Base-by-base conservation (phyloP, 64 coral and sea anemone genomes). In the Trachythela sp. region DNA sequence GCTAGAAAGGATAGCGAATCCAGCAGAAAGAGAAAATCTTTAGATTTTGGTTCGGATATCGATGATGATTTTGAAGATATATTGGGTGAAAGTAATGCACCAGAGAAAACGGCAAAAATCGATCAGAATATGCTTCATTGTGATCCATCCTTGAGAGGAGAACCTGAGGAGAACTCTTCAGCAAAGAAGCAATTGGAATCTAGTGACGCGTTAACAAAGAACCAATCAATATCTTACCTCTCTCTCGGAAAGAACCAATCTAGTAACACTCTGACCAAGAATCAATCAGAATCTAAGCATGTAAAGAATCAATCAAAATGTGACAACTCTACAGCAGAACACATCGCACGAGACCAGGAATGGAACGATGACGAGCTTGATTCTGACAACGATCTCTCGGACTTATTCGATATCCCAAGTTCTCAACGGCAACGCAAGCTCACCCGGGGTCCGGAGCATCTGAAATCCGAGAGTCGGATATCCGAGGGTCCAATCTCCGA, bases 11-110 rank as follows among this genome's bases (percentile, higher is more conserved):
- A 27, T 49, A 9, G 70, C 48, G 83, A 84, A 71, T 68, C 33
- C 38, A 38, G 18, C 75, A 30, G 37, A 37, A 80, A 80, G 37
- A 20, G 75, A 80, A 80, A 80, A 29, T 80, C 13, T 36, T 17
- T 37, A 29, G 75, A 80, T 15, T 80, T 80, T 35, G 75, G 37
- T 37, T 35, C 75, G 34, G 75, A 80, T 26, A 64, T 64, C 26
- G 56, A 64, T 80, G 75, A 80, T 34, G 75, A 80, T 9, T 80
- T 80, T 36, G 75, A 80, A 35, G 68, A 72, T 35, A 26, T 14
- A 26, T 11, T 35, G 33, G 0, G 75, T 80, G 32, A 45, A 45
- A 45, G 4, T 4, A 45, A 27, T 64, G 56, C 24, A 8, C 24
- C 56, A 24, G 24, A 20, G 24, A 64, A 64, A 64, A 26, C 42